A percentile compares a stretch with the other conserved stretches of the same genome.
Evolutionary conservation across 1,140 invertebrate species (phyloP).

Genomic region (Listronotus oregonensis): DNA sequence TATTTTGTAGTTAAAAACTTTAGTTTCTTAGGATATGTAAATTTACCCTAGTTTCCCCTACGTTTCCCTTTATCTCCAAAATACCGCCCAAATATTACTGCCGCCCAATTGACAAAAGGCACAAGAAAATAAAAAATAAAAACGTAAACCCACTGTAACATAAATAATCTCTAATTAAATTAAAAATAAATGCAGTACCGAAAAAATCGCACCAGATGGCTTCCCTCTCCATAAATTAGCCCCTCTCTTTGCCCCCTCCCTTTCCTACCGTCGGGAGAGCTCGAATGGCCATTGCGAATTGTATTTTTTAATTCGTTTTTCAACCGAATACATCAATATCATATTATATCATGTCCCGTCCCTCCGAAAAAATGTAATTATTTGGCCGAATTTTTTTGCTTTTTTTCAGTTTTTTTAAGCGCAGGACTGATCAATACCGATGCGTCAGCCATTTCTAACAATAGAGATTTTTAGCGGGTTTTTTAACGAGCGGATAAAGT

Average conservation of each 20-base stretch:
- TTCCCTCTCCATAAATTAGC: slow-evolving; percentile 9
- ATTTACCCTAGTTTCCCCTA: too few species aligned
- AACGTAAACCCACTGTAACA: not conserved
- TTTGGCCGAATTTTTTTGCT: slow-evolving; percentile 30
- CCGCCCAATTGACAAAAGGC: not conserved
- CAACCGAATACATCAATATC: slow-evolving; percentile 37
- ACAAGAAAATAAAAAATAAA: not conserved
- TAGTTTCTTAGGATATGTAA: too few species aligned
- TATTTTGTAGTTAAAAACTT: too few species aligned
- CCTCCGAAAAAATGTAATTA: slow-evolving; percentile 36
- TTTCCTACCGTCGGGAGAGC: slow-evolving; percentile 16
- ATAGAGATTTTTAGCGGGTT: slow-evolving; percentile 22
- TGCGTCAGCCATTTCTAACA: slow-evolving; percentile 36
- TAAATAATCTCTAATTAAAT: slow-evolving; percentile 14
- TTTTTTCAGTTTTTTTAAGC: slow-evolving; percentile 28
- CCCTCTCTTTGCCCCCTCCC: not conserved
- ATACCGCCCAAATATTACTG: too few species aligned
- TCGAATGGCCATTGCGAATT: slow-evolving; percentile 33
- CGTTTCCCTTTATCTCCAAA: too few species aligned
- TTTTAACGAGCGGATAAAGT: slow-evolving; percentile 1
- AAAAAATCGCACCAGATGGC: slow-evolving; percentile 21
- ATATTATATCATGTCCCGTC: slow-evolving; percentile 33
- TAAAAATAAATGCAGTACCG: slow-evolving; percentile 7
- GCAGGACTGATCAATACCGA: slow-evolving; percentile 33
- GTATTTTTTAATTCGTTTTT: slow-evolving; percentile 38